Conservation (phyloP, 2,113 vertebrate genomes). For the Furnarius figulus region DNA sequence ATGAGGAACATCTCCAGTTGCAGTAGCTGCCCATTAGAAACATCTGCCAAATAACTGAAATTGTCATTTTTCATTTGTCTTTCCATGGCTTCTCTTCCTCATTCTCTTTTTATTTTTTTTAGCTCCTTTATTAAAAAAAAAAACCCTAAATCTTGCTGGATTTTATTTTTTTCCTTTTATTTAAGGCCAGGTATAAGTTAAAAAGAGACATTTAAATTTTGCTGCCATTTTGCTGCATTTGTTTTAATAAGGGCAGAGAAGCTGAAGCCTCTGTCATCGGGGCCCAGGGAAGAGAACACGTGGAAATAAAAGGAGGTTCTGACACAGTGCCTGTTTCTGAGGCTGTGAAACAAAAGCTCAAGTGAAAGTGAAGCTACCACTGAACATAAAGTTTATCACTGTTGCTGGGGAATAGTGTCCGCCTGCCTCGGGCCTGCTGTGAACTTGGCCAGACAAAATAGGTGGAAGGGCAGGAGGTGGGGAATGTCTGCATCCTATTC, state of each 20-base stretch:
- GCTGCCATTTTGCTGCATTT: not conserved
- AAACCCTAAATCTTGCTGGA: not conserved
- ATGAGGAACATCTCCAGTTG: not conserved
- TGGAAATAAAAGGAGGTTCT: not conserved
- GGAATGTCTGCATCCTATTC: constrained; percentile 61
- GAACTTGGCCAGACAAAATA: constrained; percentile 60
- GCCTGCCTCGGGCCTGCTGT: not conserved
- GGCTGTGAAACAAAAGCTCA: not conserved
- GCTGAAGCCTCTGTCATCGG: not conserved
- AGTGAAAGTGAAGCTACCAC: constrained; percentile 26
- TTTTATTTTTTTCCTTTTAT: not conserved
- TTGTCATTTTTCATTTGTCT: not conserved
- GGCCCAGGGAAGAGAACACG: not conserved
- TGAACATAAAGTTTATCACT: not conserved
- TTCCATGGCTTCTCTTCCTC: not conserved
- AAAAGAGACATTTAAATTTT: not conserved
- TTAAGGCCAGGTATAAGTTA: not conserved
- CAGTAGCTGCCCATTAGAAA: not conserved
- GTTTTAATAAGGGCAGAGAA: not conserved
- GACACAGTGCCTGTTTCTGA: not conserved
- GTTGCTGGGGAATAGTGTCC: not conserved
- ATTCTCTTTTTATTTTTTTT: not conserved
- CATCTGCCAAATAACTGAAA: not conserved
- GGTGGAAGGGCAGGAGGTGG: constrained; percentile 66
- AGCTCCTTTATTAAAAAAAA: not conserved